phyloP scores from a whole-genome alignment of 2,888 invertebrate genomes.

The Pilophorus perplexus region DNA sequence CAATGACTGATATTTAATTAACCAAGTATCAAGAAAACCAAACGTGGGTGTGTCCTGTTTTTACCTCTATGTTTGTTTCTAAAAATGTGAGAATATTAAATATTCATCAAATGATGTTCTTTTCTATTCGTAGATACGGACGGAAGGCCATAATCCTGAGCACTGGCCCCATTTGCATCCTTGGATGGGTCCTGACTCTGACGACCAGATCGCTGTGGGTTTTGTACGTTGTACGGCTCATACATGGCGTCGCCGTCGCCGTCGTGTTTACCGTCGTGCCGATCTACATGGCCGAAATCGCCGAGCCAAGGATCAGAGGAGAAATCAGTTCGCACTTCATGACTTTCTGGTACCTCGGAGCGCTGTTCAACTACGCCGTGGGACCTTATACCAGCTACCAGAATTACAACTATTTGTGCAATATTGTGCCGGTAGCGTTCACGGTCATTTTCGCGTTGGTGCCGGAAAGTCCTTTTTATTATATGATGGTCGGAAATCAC shows the following conservation, averaged over 20 bases:
- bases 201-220: slow-evolving; percentile 44
- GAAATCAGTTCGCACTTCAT: slow-evolving; percentile 48
- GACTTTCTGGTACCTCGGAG: slow-evolving; percentile 48
- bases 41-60: no score
- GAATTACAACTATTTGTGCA: slow-evolving; percentile 53
- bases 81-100: no score
- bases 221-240: slow-evolving; percentile 45
- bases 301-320: slow-evolving; percentile 48
- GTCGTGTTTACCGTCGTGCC: slow-evolving; percentile 48
- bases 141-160: slow-evolving; percentile 47
- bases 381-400: slow-evolving; percentile 52
- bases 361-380: slow-evolving; percentile 46
- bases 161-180: slow-evolving; percentile 46
- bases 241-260: slow-evolving; percentile 48
- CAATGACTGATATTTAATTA: no score
- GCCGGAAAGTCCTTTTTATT: slow-evolving; percentile 63
- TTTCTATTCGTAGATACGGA: slow-evolving; percentile 43
- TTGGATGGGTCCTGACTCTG: slow-evolving; percentile 48
- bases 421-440: slow-evolving; percentile 56
- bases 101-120: no score
- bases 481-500: slow-evolving; percentile 57
- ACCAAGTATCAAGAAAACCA: no score
- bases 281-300: slow-evolving; percentile 49
- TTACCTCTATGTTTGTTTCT: no score
- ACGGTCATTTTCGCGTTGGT: slow-evolving; percentile 58